These are phyloP conservation scores for Rhinoderma darwinii DNA, from an alignment of 2,113 vertebrate species.

Conservation along the genomic window DNA sequence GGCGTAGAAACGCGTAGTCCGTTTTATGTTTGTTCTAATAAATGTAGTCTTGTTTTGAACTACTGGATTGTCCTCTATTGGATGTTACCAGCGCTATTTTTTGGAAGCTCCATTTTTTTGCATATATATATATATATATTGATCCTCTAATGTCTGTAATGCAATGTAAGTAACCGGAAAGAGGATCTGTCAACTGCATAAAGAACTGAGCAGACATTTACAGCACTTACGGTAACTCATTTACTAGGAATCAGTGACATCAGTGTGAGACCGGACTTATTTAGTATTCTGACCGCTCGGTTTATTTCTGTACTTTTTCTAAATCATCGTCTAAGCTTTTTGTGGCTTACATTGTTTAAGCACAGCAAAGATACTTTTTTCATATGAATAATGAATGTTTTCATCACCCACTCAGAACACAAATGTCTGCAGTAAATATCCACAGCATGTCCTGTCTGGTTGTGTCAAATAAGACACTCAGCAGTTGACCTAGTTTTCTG, in stretches of 20 bases:
- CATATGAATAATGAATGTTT: conserved; percentile 21
- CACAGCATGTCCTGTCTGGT: background rate
- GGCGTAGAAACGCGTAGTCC: too few relatives aligned
- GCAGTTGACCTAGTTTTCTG: background rate
- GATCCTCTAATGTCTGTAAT: too few relatives aligned
- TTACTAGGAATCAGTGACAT: background rate
- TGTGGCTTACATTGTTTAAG: background rate
- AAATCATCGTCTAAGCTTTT: background rate
- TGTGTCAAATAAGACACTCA: background rate
- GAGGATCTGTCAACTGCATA: background rate
- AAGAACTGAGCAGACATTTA: background rate
- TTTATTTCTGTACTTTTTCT: background rate
- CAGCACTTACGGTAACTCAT: background rate
- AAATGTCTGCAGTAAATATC: background rate
- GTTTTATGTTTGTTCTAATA: too few relatives aligned
- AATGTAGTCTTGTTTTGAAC: too few relatives aligned
- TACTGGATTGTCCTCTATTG: too few relatives aligned
- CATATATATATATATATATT: too few relatives aligned
- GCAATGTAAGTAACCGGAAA: background rate
- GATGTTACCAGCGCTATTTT: too few relatives aligned
- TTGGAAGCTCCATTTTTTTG: too few relatives aligned
- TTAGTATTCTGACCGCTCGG: background rate
- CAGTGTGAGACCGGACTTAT: background rate
- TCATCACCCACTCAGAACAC: background rate
- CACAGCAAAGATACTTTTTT: background rate